phyloP scores from a whole-genome alignment of 2,113 vertebrate species.

The Vanacampus margaritifer region DNA sequence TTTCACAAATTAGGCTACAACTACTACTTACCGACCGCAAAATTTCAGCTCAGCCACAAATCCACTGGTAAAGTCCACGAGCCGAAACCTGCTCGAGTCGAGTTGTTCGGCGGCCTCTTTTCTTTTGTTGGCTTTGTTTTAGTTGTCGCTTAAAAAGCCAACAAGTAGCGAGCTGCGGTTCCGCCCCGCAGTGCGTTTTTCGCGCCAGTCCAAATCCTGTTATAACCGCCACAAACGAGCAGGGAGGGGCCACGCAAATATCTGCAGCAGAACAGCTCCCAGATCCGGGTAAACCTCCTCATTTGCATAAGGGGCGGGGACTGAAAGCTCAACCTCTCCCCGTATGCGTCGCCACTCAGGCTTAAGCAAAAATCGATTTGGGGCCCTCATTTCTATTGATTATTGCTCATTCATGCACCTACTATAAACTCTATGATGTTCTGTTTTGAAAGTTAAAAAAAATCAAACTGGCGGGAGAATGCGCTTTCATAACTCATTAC shows the following conservation, averaged over 20 bases:
- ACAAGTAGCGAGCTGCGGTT: background rate
- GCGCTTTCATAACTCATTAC: no score
- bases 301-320: slow-evolving; percentile 44
- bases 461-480: no score
- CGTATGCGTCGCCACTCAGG: slow-evolving; percentile 15
- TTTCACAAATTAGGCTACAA: slow-evolving; percentile 20
- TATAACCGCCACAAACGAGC: slow-evolving; percentile 54
- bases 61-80: slow-evolving; percentile 1
- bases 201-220: slow-evolving; percentile 67
- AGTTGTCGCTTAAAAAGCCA: background rate
- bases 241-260: slow-evolving; percentile 62
- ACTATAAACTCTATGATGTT: no score
- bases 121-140: background rate
- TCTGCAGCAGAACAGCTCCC: slow-evolving; percentile 52
- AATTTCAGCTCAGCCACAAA: slow-evolving; percentile 32
- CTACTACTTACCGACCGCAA: slow-evolving; percentile 48
- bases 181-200: slow-evolving; percentile 63
- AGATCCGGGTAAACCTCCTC: slow-evolving; percentile 61
- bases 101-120: background rate
- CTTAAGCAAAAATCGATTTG: background rate
- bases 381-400: no score
- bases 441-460: no score
- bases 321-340: slow-evolving; percentile 33
- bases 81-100: background rate
- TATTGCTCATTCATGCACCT: no score